These are phyloP conservation scores for Lamproptera curius DNA, from an alignment of 2,888 invertebrate species.

Conservation along the genomic window DNA sequence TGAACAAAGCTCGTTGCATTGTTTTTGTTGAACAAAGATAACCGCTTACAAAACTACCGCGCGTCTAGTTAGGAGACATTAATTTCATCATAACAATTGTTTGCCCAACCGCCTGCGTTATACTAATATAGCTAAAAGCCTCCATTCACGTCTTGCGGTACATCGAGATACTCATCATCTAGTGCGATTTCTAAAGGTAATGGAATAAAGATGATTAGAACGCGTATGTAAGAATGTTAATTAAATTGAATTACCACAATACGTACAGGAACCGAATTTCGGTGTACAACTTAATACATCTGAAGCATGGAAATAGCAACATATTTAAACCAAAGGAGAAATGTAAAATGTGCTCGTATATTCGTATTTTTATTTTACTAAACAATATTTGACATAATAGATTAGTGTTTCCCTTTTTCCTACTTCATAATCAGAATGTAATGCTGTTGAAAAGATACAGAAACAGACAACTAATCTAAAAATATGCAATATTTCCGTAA, in stretches of 20 bases:
- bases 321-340: too few relatives aligned
- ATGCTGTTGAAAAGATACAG: too few relatives aligned
- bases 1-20: too few relatives aligned
- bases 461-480: too few relatives aligned
- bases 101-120: conserved; percentile 46
- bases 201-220: conserved; percentile 19
- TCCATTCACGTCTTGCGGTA: conserved; percentile 51
- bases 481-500: too few relatives aligned
- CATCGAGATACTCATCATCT: conserved; percentile 25
- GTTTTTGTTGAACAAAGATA: not conserved
- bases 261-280: conserved; percentile 10
- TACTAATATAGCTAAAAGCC: conserved; percentile 31
- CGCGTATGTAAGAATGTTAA: too few relatives aligned
- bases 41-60: conserved; percentile 44
- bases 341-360: too few relatives aligned
- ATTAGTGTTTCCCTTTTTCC: too few relatives aligned
- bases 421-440: too few relatives aligned
- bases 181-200: conserved; percentile 19
- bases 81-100: conserved; percentile 59
- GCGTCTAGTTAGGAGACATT: conserved; percentile 54
- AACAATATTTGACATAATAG: too few relatives aligned
- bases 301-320: too few relatives aligned
- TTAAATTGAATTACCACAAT: not conserved
- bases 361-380: too few relatives aligned
- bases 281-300: conserved; percentile 13